phyloP scores from a whole-genome alignment of 2,888 invertebrate species.

The Caenorhabditis doughertyi region DNA sequence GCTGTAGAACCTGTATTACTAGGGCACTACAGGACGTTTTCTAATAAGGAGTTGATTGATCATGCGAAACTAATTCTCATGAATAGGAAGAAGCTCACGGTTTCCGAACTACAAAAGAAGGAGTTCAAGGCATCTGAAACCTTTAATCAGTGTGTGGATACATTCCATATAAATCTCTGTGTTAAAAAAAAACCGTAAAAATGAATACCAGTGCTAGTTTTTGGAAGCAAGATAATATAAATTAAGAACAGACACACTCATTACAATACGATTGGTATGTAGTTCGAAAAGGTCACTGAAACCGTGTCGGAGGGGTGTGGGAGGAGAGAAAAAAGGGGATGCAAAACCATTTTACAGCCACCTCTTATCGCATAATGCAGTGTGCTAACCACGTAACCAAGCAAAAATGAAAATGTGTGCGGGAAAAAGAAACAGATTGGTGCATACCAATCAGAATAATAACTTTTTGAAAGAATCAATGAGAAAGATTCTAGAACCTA shows the following conservation, averaged over 20 bases:
- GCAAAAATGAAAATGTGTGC: constrained; percentile 21
- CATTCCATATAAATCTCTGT: too few species aligned
- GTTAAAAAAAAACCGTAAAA: neutral
- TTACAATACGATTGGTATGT: neutral
- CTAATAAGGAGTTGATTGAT: too few species aligned
- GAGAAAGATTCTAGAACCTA: neutral
- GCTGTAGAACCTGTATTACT: too few species aligned
- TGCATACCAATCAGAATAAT: constrained; percentile 5
- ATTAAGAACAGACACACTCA: neutral
- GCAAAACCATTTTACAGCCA: constrained; percentile 44
- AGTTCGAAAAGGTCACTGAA: constrained; percentile 43
- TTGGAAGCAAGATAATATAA: neutral
- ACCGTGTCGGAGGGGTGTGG: constrained; percentile 20
- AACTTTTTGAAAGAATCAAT: neutral
- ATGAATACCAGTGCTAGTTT: neutral
- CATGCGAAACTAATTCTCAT: too few species aligned
- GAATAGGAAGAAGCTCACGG: too few species aligned
- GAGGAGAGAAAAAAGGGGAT: constrained; percentile 9
- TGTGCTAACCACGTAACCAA: constrained; percentile 48
- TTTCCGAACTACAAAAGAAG: too few species aligned
- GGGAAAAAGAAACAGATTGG: constrained; percentile 6
- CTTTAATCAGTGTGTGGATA: too few species aligned
- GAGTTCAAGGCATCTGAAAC: too few species aligned
- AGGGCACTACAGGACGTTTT: too few species aligned
- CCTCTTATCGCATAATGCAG: constrained; percentile 31